These are phyloP conservation scores for Drosophila suzukii DNA, from an alignment of 1,140 invertebrate genomes.

Conservation along the genomic window DNA sequence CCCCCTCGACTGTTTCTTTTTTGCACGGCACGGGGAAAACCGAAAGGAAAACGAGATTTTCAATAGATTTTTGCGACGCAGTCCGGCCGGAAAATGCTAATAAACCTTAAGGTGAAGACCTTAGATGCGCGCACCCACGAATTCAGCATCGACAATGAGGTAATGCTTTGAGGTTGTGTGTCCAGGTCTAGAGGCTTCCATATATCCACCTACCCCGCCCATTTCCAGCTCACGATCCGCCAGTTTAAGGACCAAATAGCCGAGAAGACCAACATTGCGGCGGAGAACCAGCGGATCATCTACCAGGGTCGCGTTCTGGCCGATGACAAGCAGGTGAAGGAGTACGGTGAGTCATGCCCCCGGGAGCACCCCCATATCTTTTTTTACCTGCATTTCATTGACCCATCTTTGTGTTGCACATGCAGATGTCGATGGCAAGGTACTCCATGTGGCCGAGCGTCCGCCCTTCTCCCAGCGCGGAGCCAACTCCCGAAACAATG, in stretches of 20 bases:
- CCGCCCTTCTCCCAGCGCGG: conserved; percentile 87
- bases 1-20: conserved; percentile 3
- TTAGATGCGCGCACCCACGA: conserved; percentile 95
- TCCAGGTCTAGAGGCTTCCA: conserved; percentile 28
- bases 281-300: conserved; percentile 94
- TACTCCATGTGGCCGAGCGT: conserved; percentile 96
- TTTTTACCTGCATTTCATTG: too few relatives aligned
- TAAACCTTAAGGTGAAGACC: conserved; percentile 95
- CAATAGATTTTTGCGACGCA: conserved; percentile 40
- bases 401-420: not conserved
- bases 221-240: conserved; percentile 91
- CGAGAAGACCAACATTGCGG: conserved; percentile 90
- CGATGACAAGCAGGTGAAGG: conserved; percentile 94
- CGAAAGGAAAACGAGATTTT: conserved; percentile 52
- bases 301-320: conserved; percentile 96
- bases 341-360: conserved; percentile 90
- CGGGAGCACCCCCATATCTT: not conserved
- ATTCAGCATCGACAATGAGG: conserved; percentile 94
- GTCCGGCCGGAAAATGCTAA: conserved; percentile 86
- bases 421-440: conserved; percentile 95
- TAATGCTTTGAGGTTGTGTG: conserved; percentile 85
- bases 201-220: conserved; percentile 9
- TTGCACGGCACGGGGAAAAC: conserved; percentile 17
- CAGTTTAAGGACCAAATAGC: conserved; percentile 95
- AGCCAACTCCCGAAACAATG: conserved; percentile 78